Percentiles rank a stretch among this genome's conserved stretches.
Evolutionary conservation across 1,140 invertebrate species (phyloP).

Genomic region (Drosophila persimilis): DNA sequence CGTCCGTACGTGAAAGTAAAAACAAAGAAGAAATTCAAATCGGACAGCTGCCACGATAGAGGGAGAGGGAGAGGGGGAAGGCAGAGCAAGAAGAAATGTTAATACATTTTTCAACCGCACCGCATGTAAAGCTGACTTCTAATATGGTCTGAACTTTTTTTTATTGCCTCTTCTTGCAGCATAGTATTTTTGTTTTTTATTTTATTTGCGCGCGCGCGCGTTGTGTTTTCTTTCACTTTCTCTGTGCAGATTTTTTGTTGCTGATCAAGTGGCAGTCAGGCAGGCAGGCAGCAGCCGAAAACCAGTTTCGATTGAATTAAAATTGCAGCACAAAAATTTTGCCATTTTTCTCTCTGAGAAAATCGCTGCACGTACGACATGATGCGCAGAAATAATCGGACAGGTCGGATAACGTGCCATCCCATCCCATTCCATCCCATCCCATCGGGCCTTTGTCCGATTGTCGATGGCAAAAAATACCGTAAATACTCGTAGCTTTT

Average conservation of each 20-base stretch:
- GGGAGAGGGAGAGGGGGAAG: constrained; percentile 5
- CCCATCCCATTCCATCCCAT: neutral
- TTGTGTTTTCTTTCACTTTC: constrained; percentile 78
- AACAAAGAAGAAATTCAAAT: constrained; percentile 72
- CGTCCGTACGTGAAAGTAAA: constrained; percentile 72
- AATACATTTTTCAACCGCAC: constrained; percentile 60
- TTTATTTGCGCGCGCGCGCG: constrained; percentile 34
- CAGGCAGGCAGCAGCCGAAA: constrained; percentile 39
- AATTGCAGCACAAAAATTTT: constrained; percentile 72
- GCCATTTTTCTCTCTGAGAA: constrained; percentile 42
- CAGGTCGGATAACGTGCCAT: constrained; percentile 31
- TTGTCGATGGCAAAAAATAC: constrained; percentile 36
- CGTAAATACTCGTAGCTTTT: constrained; percentile 33
- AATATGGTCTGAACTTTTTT: constrained; percentile 76
- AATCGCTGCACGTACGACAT: constrained; percentile 52
- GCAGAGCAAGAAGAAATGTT: constrained; percentile 41
- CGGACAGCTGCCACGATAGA: constrained; percentile 30
- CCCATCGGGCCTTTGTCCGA: constrained; percentile 21
- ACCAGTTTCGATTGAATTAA: constrained; percentile 74
- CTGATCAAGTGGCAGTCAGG: constrained; percentile 60
- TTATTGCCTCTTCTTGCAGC: constrained; percentile 49
- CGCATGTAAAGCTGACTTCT: constrained; percentile 75
- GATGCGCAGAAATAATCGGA: constrained; percentile 56
- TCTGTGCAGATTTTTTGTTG: constrained; percentile 72
- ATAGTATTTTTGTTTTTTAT: constrained; percentile 17